These are phyloP conservation scores for Esox lucius DNA, from an alignment of 2,797 vertebrate genomes.

Conservation along the genomic window DNA sequence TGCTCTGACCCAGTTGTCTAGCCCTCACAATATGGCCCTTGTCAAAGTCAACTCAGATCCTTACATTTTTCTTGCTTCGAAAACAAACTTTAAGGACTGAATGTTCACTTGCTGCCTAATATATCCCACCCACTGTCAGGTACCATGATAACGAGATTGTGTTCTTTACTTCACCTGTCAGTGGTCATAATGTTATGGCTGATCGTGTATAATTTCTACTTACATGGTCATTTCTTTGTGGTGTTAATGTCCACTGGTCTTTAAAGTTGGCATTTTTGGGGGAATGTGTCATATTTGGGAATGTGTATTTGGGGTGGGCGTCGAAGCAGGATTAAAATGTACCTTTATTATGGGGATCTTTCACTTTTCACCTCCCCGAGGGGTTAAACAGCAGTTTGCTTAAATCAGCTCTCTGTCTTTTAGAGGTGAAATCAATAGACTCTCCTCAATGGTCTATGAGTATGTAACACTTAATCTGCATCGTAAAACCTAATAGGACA, in stretches of 20 bases:
- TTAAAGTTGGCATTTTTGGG: background rate
- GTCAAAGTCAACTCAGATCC: too few species aligned
- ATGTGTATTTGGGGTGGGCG: constrained; percentile 31
- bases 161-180: too few species aligned
- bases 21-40: too few species aligned
- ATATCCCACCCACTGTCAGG: too few species aligned
- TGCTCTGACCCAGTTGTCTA: too few species aligned
- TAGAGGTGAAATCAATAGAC: constrained; percentile 52
- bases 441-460: background rate
- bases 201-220: too few species aligned
- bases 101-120: too few species aligned
- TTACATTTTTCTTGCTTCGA: too few species aligned
- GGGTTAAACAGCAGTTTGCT: constrained; percentile 26
- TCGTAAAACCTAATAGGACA: background rate
- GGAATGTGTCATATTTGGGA: constrained; percentile 20
- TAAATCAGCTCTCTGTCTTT: constrained; percentile 46
- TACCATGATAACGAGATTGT: too few species aligned
- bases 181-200: too few species aligned
- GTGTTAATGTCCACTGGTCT: background rate
- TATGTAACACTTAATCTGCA: constrained; percentile 1
- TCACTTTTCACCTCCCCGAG: constrained; percentile 33
- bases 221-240: background rate
- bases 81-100: too few species aligned
- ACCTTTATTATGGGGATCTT: constrained; percentile 35
- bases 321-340: constrained; percentile 35